phyloP scores from a whole-genome alignment of 2,888 invertebrate genomes.

The Lepidonotus clava region DNA sequence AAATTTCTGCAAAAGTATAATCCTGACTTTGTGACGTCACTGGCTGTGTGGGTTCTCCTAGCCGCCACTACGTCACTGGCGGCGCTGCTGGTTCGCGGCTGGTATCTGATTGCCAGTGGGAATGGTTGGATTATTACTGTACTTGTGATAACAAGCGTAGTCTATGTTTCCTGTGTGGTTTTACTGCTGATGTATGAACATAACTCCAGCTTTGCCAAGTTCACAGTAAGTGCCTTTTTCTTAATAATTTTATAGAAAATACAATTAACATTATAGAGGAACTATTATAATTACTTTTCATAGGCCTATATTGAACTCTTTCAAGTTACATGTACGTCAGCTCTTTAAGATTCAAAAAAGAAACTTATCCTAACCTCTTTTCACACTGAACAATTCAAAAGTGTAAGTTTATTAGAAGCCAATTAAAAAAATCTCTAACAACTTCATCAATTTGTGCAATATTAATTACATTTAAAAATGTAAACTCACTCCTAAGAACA shows the following conservation, averaged over 20 bases:
- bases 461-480: no score
- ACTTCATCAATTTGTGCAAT: no score
- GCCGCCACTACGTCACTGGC: background rate
- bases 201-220: slow-evolving; percentile 30
- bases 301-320: background rate
- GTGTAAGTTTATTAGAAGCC: no score
- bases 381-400: no score
- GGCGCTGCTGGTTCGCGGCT: background rate
- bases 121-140: background rate
- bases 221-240: background rate
- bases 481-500: no score
- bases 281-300: background rate
- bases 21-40: background rate
- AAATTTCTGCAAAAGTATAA: background rate
- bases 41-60: background rate
- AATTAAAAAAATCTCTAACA: no score
- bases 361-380: background rate
- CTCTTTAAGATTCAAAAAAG: background rate
- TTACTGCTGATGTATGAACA: slow-evolving; percentile 6
- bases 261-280: background rate
- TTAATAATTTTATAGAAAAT: background rate
- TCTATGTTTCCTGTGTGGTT: background rate
- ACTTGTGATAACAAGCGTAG: background rate
- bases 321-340: background rate
- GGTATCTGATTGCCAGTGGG: background rate